Percentiles rank a stretch among this genome's conserved stretches.
Conservation (phyloP, 2,888 invertebrate genomes). For the Anthophora plumipes region DNA sequence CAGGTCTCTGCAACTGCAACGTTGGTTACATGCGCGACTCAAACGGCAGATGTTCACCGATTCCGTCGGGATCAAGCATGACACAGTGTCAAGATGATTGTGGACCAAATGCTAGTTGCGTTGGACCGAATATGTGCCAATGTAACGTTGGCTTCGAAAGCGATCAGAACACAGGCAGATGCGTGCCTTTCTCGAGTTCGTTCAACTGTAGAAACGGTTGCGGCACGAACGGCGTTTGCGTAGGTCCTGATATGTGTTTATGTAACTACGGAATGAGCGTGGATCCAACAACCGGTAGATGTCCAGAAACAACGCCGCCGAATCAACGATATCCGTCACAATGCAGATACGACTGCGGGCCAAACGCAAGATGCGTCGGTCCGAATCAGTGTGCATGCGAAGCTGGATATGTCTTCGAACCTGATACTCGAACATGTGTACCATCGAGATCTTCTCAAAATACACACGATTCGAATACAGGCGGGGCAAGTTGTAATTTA, state of each 20-base stretch:
- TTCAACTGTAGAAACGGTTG: constrained; percentile 54
- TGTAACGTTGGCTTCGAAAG: constrained; percentile 32
- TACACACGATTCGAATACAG: constrained; percentile 27
- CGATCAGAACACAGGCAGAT: constrained; percentile 33
- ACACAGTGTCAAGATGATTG: constrained; percentile 38
- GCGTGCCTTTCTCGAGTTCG: constrained; percentile 16
- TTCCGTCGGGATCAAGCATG: neutral
- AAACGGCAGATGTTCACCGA: constrained; percentile 83
- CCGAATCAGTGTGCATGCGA: constrained; percentile 87
- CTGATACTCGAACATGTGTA: constrained; percentile 69
- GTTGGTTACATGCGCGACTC: constrained; percentile 82
- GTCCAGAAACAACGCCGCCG: constrained; percentile 52
- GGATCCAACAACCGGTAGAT: constrained; percentile 66
- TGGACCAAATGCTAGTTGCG: constrained; percentile 38
- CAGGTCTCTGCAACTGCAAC: constrained; percentile 86
- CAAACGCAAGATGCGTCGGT: constrained; percentile 85
- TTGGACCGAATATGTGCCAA: constrained; percentile 25
- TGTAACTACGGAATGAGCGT: constrained; percentile 85
- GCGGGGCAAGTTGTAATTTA: constrained; percentile 80
- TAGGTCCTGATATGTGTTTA: constrained; percentile 86
- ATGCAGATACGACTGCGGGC: constrained; percentile 79
- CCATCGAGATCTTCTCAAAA: too few species aligned
- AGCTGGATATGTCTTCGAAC: constrained; percentile 83
- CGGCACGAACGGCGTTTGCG: constrained; percentile 61
- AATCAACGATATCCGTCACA: neutral